A percentile compares a stretch with the other conserved stretches of the same genome.
phyloP scores from a whole-genome alignment of 2,797 vertebrate species.

The Leucoraja ocellata region DNA sequence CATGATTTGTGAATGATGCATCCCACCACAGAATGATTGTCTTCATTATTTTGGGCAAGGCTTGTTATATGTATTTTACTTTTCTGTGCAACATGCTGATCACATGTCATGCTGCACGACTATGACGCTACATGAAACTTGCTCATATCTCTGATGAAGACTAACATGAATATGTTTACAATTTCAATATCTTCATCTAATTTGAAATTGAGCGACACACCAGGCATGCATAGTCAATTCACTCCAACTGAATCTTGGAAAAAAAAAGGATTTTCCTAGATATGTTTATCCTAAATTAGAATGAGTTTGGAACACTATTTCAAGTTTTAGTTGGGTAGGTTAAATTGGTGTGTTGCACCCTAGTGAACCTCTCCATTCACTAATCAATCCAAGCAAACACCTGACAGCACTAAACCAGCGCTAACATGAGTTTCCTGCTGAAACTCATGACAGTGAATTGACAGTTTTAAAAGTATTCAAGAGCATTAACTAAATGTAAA shows the following conservation, averaged over 20 bases:
- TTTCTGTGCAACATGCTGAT: neutral
- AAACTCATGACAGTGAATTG: neutral
- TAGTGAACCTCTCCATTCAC: neutral
- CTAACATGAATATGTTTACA: neutral
- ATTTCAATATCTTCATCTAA: neutral
- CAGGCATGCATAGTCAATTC: neutral
- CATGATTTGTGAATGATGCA: neutral
- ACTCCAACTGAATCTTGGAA: neutral
- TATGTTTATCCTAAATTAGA: neutral
- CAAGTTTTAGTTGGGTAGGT: neutral
- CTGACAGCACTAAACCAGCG: neutral
- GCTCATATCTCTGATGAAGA: neutral
- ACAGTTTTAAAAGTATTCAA: neutral
- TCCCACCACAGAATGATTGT: neutral
- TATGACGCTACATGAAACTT: neutral
- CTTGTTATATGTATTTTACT: neutral
- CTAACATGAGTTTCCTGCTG: neutral
- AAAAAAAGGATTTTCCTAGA: neutral
- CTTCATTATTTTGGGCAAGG: neutral
- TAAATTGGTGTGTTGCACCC: neutral
- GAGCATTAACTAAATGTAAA: neutral
- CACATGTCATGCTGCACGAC: no score
- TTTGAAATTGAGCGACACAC: neutral
- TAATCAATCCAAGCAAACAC: neutral
- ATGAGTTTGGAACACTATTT: neutral